Conservation (phyloP, 1,140 invertebrate species). For the Aplysia californica region DNA sequence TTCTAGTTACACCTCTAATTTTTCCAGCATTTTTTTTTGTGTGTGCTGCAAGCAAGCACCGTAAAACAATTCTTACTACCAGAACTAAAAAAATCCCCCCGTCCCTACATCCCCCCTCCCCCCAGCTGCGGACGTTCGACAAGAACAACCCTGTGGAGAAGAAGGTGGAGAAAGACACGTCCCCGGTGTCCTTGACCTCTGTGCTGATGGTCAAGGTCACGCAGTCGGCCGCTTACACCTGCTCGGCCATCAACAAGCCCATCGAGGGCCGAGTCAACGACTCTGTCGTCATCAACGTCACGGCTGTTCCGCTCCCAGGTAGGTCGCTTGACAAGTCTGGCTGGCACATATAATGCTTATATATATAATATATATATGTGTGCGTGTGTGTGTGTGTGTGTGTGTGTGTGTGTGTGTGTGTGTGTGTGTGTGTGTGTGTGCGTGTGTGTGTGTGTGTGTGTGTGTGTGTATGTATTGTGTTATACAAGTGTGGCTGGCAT, state of each 20-base stretch:
- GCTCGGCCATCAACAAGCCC: slow-evolving; percentile 1
- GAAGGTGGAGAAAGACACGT: not conserved
- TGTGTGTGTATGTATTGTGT: too few relatives aligned
- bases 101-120: not conserved
- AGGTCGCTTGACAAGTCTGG: not conserved
- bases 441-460: too few relatives aligned
- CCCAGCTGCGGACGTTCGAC: not conserved
- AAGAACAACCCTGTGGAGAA: not conserved
- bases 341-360: not conserved
- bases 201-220: not conserved
- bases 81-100: not conserved
- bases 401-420: slow-evolving; percentile 27
- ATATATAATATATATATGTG: not conserved
- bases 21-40: too few relatives aligned
- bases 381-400: slow-evolving; percentile 34
- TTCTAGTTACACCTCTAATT: too few relatives aligned
- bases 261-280: not conserved
- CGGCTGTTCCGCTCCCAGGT: not conserved
- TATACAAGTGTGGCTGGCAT: too few relatives aligned
- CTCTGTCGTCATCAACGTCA: slow-evolving; percentile 1
- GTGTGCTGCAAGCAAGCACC: too few relatives aligned
- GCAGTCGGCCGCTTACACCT: not conserved
- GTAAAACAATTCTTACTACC: too few relatives aligned
- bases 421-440: slow-evolving; percentile 5
- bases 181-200: not conserved